phyloP scores from a whole-genome alignment of 2,113 vertebrate genomes.

The Bos taurus region ARS-UCD2.0 NC_037329.1:111352501-111353000 shows the following conservation, averaged over 20 bases:
- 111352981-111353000: rapidly evolving
- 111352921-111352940: not conserved
- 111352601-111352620: not conserved
- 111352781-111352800: not conserved
- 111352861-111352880: not conserved
- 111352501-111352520: not conserved
- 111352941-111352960: not conserved
- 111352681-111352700: not conserved
- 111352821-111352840: not conserved
- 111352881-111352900: not conserved
- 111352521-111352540: not conserved
- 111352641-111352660: not conserved
- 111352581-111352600: not conserved
- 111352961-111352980: not conserved
- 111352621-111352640: not conserved
- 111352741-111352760: not conserved
- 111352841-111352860: not conserved
- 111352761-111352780: not conserved
- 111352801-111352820: not conserved
- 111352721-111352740: not conserved
- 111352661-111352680: not conserved
- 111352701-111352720: not conserved
- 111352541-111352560: not conserved
- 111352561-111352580: not conserved
- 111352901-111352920: not conserved